These are phyloP conservation scores for Tupaia tana DNA, from an alignment of 2,113 vertebrate genomes.

Conservation along the genomic window DNA sequence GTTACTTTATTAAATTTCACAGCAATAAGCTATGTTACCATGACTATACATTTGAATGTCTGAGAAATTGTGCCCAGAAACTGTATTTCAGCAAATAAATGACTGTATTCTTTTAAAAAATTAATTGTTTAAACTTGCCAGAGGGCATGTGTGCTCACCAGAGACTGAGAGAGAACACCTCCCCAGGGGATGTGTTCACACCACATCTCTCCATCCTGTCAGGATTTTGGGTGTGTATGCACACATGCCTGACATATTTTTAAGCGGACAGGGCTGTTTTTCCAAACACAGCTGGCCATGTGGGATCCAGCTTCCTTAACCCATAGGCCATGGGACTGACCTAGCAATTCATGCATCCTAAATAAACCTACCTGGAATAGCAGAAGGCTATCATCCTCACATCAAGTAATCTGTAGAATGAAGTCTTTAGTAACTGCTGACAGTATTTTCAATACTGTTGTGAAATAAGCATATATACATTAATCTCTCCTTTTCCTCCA, in stretches of 20 bases:
- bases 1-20: slow-evolving; percentile 32
- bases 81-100: not conserved
- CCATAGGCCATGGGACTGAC: too few species aligned
- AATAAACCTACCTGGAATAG: not conserved
- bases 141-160: too few species aligned
- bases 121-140: too few species aligned
- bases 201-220: too few species aligned
- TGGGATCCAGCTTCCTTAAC: too few species aligned
- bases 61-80: slow-evolving; percentile 47
- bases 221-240: too few species aligned
- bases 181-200: too few species aligned
- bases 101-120: not conserved
- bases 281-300: too few species aligned
- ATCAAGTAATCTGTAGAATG: not conserved
- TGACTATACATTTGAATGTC: not conserved
- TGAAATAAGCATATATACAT: not conserved
- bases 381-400: not conserved
- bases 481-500: not conserved
- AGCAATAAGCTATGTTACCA: not conserved
- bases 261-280: too few species aligned
- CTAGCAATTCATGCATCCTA: not conserved
- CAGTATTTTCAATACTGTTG: not conserved
- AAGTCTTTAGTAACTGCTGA: slow-evolving; percentile 30
- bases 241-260: too few species aligned
- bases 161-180: too few species aligned